phyloP scores from a whole-genome alignment of 2,113 vertebrate genomes.

The Electrona antarctica region DNA sequence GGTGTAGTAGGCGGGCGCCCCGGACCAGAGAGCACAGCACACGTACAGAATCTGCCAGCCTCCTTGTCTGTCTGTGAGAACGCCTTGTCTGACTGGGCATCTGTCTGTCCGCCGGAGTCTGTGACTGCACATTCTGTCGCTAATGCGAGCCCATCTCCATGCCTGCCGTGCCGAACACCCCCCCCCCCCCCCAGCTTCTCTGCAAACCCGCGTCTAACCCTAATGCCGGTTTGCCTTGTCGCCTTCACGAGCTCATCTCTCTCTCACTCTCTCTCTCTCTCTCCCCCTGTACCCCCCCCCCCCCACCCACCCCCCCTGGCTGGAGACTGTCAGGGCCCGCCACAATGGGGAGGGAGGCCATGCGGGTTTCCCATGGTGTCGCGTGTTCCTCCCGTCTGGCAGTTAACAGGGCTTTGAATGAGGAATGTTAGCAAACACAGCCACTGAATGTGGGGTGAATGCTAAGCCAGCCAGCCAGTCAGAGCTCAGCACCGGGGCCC shows the following conservation, averaged over 20 bases:
- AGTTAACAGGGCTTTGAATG: conserved; percentile 95
- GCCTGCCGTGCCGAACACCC: conserved; percentile 11
- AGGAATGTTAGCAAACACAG: conserved; percentile 95
- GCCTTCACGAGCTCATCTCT: conserved; percentile 52
- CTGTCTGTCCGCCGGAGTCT: conserved; percentile 15
- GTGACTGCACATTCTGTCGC: conserved; percentile 42
- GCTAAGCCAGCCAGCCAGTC: conserved; percentile 86
- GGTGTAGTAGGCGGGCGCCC: conserved; percentile 69
- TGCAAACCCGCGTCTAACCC: conserved; percentile 39
- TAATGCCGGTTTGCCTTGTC: conserved; percentile 39
- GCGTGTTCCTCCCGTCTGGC: conserved; percentile 89
- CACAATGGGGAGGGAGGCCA: conserved; percentile 84
- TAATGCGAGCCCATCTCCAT: conserved; percentile 29
- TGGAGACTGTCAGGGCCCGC: conserved; percentile 78
- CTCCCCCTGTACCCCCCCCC: conserved; percentile 17
- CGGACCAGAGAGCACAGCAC: neutral
- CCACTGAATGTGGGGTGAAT: conserved; percentile 88
- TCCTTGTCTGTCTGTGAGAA: conserved; percentile 51
- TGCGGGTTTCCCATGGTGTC: conserved; percentile 83
- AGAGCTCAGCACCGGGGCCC: conserved; percentile 80
- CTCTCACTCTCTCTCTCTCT: conserved; percentile 18
- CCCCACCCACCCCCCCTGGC: conserved; percentile 64
- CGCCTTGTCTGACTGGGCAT: conserved; percentile 48
- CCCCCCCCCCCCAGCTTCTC: conserved; percentile 18
- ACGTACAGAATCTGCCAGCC: conserved; percentile 54